phyloP scores from a whole-genome alignment of 2,888 invertebrate species.

The Hemicrepidius hirtus region DNA sequence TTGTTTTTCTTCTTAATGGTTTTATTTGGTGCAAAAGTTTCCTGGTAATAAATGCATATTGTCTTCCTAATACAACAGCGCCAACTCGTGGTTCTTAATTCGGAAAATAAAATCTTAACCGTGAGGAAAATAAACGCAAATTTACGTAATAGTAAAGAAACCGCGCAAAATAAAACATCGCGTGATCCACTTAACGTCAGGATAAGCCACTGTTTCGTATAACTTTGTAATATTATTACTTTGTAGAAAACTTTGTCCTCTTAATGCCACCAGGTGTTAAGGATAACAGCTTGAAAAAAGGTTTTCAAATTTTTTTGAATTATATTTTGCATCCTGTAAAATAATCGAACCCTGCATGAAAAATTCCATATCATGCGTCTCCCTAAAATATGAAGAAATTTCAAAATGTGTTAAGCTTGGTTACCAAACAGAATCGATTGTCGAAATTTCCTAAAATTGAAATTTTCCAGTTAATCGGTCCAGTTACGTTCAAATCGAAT shows the following conservation, averaged over 20 bases:
- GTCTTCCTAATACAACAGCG: conserved; percentile 29
- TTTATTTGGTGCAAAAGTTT: conserved; percentile 26
- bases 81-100: conserved; percentile 26
- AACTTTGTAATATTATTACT: conserved; percentile 4
- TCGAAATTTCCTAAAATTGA: too few relatives aligned
- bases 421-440: too few relatives aligned
- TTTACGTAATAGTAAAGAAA: conserved; percentile 25
- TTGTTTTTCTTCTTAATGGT: conserved; percentile 27
- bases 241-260: neutral
- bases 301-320: neutral
- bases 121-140: neutral
- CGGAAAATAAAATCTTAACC: conserved; percentile 10
- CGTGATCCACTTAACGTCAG: conserved; percentile 10
- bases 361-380: too few relatives aligned
- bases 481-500: too few relatives aligned
- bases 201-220: conserved; percentile 5
- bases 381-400: too few relatives aligned
- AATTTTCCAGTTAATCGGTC: too few relatives aligned
- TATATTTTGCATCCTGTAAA: too few relatives aligned
- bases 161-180: conserved; percentile 12
- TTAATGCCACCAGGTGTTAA: neutral
- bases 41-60: conserved; percentile 43
- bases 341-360: too few relatives aligned
- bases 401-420: too few relatives aligned
- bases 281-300: neutral